Evolutionary conservation across 2,113 vertebrate species (phyloP).

Genomic region (Asarcornis scutulata): DNA sequence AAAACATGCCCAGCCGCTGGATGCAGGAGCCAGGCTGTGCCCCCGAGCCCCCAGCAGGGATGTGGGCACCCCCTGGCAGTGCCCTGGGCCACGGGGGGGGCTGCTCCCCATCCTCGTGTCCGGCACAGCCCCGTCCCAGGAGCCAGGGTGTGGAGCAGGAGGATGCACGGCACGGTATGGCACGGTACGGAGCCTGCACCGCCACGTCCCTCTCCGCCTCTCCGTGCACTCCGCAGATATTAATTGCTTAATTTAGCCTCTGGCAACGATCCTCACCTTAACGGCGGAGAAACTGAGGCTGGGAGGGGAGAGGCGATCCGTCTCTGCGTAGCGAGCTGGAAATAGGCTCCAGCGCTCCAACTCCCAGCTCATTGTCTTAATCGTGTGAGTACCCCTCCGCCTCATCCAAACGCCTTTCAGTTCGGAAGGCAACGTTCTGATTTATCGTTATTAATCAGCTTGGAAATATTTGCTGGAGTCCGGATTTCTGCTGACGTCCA

Average conservation of each 20-base stretch:
- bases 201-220: background rate
- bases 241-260: conserved; percentile 32
- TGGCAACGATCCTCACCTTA: conserved; percentile 22
- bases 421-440: background rate
- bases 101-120: too few relatives aligned
- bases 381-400: background rate
- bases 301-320: background rate
- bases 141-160: background rate
- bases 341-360: background rate
- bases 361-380: background rate
- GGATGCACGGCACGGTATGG: rapidly evolving
- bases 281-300: background rate
- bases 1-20: too few relatives aligned
- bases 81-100: too few relatives aligned
- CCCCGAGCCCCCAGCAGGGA: too few relatives aligned
- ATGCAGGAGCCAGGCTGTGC: too few relatives aligned
- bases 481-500: rapidly evolving
- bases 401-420: background rate
- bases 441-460: conserved; percentile 18
- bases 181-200: rapidly evolving
- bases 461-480: background rate
- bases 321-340: background rate
- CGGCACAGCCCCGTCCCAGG: too few relatives aligned
- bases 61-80: background rate
- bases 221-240: background rate